Percentiles rank a stretch among this genome's conserved stretches.
Conservation (phyloP, 2,113 vertebrate species). For the Sinocyclocheilus rhinocerous region DNA sequence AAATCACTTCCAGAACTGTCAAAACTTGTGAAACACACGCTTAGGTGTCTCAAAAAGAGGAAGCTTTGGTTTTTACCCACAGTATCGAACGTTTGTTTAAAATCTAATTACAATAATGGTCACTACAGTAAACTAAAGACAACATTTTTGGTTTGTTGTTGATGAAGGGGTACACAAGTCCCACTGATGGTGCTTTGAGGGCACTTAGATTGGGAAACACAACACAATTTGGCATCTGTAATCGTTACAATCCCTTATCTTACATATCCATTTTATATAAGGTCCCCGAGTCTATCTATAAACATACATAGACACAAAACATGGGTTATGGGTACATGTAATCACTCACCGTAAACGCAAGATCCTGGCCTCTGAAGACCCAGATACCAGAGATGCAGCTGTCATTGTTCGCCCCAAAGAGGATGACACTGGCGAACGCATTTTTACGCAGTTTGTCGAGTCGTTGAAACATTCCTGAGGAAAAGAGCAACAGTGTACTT, state of each 20-base stretch:
- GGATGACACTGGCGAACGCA: conserved; percentile 86
- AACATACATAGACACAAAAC: neutral
- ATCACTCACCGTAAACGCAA: conserved; percentile 85
- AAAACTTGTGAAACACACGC: neutral
- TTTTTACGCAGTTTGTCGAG: conserved; percentile 90
- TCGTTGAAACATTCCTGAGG: conserved; percentile 90
- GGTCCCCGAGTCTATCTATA: neutral
- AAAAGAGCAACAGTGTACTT: neutral
- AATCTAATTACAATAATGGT: neutral
- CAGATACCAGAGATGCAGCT: conserved; percentile 89
- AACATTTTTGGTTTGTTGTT: neutral
- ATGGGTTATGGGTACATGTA: neutral
- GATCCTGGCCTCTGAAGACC: conserved; percentile 89
- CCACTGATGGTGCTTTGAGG: neutral
- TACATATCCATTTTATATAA: neutral
- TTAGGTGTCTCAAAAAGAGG: neutral
- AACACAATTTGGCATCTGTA: no score
- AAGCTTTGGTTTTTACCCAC: neutral
- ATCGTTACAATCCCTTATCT: no score
- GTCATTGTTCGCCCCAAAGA: conserved; percentile 86
- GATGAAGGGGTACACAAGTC: neutral
- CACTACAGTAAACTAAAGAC: neutral
- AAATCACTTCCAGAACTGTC: neutral
- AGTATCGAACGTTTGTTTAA: neutral
- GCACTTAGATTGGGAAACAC: neutral